Conservation (phyloP, 2,797 vertebrate species). For the Chanos chanos region DNA sequence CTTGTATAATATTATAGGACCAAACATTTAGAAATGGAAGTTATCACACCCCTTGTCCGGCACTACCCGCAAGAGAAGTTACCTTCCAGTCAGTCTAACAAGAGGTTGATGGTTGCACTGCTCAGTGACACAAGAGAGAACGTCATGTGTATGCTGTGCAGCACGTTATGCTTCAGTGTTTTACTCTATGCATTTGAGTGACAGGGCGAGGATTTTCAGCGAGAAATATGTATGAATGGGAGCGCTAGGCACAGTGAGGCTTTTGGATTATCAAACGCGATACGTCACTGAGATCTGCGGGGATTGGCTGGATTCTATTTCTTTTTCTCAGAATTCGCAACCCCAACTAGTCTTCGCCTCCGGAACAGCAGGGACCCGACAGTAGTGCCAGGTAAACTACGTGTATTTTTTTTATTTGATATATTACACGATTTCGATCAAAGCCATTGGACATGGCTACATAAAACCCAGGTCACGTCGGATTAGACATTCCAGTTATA, state of each 20-base stretch:
- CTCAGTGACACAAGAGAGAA: conserved; percentile 5
- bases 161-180: background rate
- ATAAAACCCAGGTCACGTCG: background rate
- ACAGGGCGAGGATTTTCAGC: conserved; percentile 10
- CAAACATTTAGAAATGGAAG: no score
- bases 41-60: background rate
- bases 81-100: background rate
- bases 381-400: conserved; percentile 44
- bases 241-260: conserved; percentile 29
- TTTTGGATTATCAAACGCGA: conserved; percentile 41
- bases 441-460: background rate
- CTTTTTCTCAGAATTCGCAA: conserved; percentile 47
- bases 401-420: conserved; percentile 11
- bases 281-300: conserved; percentile 56
- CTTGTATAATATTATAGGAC: no score
- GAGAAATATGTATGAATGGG: conserved; percentile 48
- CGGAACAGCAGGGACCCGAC: conserved; percentile 39
- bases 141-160: background rate
- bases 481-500: background rate
- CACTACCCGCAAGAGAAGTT: background rate
- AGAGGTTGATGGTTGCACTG: background rate
- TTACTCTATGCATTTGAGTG: conserved; percentile 6
- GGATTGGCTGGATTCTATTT: conserved; percentile 52
- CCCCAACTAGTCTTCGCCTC: conserved; percentile 39
- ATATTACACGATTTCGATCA: background rate